These are phyloP conservation scores for Porphyrio hochstetteri DNA, from an alignment of 2,113 vertebrate genomes.

Conservation along the genomic window DNA sequence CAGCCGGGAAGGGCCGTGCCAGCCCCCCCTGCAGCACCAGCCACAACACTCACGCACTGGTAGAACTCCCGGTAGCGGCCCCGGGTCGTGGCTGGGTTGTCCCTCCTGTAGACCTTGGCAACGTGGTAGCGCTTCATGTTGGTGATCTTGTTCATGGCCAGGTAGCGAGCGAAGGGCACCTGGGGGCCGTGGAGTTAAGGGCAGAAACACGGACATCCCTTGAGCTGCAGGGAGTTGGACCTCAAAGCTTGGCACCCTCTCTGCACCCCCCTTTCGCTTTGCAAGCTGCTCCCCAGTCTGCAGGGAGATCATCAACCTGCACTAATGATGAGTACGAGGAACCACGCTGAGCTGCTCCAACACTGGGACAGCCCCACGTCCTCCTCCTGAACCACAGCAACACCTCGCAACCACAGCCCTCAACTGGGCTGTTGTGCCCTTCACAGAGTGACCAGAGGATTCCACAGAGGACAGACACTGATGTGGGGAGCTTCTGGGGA, in stretches of 20 bases:
- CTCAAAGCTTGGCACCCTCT: too few relatives aligned
- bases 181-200: constrained; percentile 77
- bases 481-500: neutral
- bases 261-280: fast-evolving
- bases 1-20: fast-evolving
- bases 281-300: neutral
- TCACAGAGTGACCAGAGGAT: too few relatives aligned
- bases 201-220: neutral
- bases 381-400: neutral
- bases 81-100: constrained; percentile 90
- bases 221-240: neutral
- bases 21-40: too few relatives aligned
- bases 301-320: neutral
- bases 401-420: neutral
- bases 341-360: neutral
- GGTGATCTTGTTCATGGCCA: constrained; percentile 95
- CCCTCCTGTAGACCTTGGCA: constrained; percentile 93
- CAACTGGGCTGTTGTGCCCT: neutral
- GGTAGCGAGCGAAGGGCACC: constrained; percentile 95
- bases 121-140: constrained; percentile 97
- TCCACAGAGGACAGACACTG: fast-evolving
- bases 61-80: constrained; percentile 96
- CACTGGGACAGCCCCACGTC: neutral
- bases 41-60: constrained; percentile 89
- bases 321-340: fast-evolving